Evolutionary conservation across 1,140 invertebrate species (phyloP), one percentile per base, ranked within the genome.

Genomic region (Brachionus rubens): DNA sequence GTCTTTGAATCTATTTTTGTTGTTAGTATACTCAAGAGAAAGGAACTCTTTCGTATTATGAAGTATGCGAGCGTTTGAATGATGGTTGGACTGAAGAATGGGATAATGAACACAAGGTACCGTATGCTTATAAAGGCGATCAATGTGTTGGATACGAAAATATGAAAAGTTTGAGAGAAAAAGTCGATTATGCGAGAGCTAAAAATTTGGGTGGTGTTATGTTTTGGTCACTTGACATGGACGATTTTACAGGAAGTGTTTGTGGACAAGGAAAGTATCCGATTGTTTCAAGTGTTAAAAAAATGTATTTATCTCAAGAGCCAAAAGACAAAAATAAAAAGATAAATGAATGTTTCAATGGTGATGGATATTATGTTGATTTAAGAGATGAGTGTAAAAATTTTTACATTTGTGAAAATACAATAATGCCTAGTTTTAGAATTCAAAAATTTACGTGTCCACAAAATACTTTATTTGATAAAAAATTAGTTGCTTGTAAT

Each of bases 131-230:
- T 81, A 90, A 89, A 78, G 91, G 88, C 24, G 90, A 93, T 82
- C 92, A 94, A 83, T 96, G 93, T 93, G 92, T 96, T 16, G 91
- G 92, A 1, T 96, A 93, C 80, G 93, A 96, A 81, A 92, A 95
- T 80, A 89, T 30, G 7, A 10, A 33, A 47, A 75, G 46, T 75
- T n/a, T 75, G 3, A 24, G 33, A 52, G 41, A 52, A 41, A 48
- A 46, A 43, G 48, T 70, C 87, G 89, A 90, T 80, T 96, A 93
- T 81, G 91, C 94, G 0, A 90, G 90, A 62, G 89, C 92, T 75
- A 90, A 92, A 77, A 88, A 76, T 1, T 77, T 79, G 65, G 80
- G 79, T 6, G 81, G 81, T 9, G 72, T 77, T 1, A 80, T 81
- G 79, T 65, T 81, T 30, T 82, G 81, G 81, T 79, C 81, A 10